Evolutionary conservation across 2,797 vertebrate species (phyloP), one percentile per base, ranked within the genome.

Genomic region (Glossophaga mutica): DNA sequence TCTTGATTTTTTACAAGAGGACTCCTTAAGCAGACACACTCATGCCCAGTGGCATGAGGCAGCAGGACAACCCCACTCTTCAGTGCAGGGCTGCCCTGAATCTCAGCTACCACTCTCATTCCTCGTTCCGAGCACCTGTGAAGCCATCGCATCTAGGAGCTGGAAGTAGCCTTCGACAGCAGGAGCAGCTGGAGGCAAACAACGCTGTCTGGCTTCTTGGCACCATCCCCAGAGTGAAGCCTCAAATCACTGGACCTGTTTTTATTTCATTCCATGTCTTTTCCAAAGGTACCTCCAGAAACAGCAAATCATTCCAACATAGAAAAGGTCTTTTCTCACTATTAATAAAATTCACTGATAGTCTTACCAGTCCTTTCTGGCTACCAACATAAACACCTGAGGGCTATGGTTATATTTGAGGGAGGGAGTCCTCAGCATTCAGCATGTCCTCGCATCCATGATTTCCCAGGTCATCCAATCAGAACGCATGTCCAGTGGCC

Each of bases 141-240:
- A 78, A 85, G 52, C 71, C 95, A 96, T 97, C 98, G 91, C 96
- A 88, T 79, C n/a, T 55, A 81, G 92, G 97, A 98, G 97, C 97
- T 97, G 96, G 95, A 96, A 95, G 96, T 87, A 97, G 83, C 67
- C 93, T 94, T 97, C 81, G 93, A 93, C 59, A 96, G 73, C 78
- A 97, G 81, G 97, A 97, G 89, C 97, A 98, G 97, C 91, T 98
- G 93, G 92, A 96, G 79, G 87, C 96, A 97, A 97, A 96, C 83
- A 84, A 90, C 15, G 96, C 95, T 86, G 88, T 92, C 97, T 94
- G 95, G 92, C 87, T 97, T 97, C 96, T 97, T 96, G 97, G 95
- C 95, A 97, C 73, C 71, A 87, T 91, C 93, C 95, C 94, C 68
- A 84, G 55, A 93, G 34, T 32, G 88, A 96, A 76, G 77, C 39